These are phyloP conservation scores for Protobothrops mucrosquamatus DNA, from an alignment of 2,113 vertebrate genomes.

Conservation along the genomic window DNA sequence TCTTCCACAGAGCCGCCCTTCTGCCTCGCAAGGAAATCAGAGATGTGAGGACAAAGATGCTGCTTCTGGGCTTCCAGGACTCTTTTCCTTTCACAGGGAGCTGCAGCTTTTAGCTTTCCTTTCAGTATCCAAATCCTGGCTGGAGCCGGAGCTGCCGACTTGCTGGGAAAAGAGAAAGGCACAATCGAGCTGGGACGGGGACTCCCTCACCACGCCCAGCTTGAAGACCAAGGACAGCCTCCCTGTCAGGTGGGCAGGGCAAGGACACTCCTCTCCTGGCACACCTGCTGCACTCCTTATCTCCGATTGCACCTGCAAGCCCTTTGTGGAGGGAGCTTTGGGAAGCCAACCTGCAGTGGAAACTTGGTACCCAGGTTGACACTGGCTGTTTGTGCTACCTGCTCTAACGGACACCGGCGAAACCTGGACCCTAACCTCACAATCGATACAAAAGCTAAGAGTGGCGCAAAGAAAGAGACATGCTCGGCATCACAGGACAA, in stretches of 20 bases:
- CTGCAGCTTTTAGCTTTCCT: not conserved
- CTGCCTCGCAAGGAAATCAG: no score
- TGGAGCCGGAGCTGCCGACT: not conserved
- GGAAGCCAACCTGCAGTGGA: no score
- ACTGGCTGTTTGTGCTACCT: not conserved
- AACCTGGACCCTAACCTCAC: not conserved
- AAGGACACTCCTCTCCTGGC: not conserved
- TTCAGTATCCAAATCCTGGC: not conserved
- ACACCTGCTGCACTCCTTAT: not conserved
- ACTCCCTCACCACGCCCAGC: not conserved
- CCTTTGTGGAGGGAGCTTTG: not conserved
- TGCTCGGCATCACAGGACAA: no score
- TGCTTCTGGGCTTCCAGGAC: not conserved
- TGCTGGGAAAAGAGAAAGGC: not conserved
- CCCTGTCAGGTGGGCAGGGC: not conserved
- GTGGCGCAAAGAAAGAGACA: not conserved
- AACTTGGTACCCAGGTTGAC: not conserved
- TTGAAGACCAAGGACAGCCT: not conserved
- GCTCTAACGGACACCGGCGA: rapidly evolving
- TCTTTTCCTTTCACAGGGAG: not conserved
- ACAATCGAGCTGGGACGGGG: not conserved
- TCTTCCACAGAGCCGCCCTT: not conserved
- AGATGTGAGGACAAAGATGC: not conserved
- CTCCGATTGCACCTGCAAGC: not conserved
- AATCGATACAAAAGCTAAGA: not conserved